Conservation (phyloP, 2,797 vertebrate species). For the Anguilla megastoma region DNA sequence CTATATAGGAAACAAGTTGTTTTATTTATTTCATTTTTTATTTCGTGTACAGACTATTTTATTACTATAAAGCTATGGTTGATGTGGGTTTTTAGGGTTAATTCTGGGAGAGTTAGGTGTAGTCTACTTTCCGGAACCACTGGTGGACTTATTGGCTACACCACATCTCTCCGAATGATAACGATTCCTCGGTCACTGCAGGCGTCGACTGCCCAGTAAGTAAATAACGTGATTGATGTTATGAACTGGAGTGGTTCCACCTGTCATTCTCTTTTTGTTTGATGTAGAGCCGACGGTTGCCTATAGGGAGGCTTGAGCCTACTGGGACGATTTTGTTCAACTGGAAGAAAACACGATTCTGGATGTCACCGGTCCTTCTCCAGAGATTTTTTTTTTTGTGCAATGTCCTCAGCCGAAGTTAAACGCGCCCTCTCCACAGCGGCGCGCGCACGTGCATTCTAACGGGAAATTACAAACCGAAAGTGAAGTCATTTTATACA, state of each 20-base stretch:
- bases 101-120: background rate
- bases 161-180: constrained; percentile 18
- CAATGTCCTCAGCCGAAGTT: background rate
- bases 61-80: background rate
- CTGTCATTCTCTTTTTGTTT: constrained; percentile 37
- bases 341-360: constrained; percentile 16
- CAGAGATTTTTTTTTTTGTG: background rate
- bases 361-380: background rate
- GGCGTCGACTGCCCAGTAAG: constrained; percentile 44
- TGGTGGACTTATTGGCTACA: constrained; percentile 3
- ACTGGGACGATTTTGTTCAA: constrained; percentile 41
- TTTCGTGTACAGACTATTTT: background rate
- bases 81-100: constrained; percentile 22
- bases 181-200: constrained; percentile 44
- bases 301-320: constrained; percentile 53
- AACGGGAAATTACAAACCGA: background rate
- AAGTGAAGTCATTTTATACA: background rate
- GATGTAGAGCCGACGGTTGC: constrained; percentile 50
- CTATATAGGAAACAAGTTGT: background rate
- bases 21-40: too few relatives aligned
- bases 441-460: background rate
- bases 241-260: constrained; percentile 43
- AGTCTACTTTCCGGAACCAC: background rate
- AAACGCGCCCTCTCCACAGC: background rate
- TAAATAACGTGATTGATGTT: constrained; percentile 70